phyloP scores from a whole-genome alignment of 2,888 invertebrate species.

The Pyrgus malvae region DNA sequence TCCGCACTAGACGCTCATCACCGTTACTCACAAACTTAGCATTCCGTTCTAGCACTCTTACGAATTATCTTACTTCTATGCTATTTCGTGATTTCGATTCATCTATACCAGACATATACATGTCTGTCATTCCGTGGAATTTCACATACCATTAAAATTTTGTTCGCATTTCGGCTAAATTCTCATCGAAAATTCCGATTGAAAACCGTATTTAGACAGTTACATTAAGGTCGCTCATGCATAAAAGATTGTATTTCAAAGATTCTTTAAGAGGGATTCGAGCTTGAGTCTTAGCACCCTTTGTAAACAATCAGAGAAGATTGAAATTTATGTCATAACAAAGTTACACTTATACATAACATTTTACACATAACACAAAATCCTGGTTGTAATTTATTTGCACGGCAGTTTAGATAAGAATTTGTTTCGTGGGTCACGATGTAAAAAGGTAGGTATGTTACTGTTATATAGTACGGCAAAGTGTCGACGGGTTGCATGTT shows the following conservation, averaged over 20 bases:
- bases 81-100: constrained; percentile 59
- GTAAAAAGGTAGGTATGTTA: constrained; percentile 14
- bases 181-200: constrained; percentile 43
- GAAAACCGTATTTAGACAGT: constrained; percentile 22
- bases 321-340: constrained; percentile 8
- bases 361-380: not conserved
- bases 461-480: constrained; percentile 4
- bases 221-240: constrained; percentile 26
- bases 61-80: constrained; percentile 70
- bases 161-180: constrained; percentile 43
- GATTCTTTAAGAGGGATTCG: not conserved
- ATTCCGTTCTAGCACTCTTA: constrained; percentile 57
- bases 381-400: not conserved
- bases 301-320: constrained; percentile 13
- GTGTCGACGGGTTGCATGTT: constrained; percentile 9
- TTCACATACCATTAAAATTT: constrained; percentile 46
- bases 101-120: constrained; percentile 41
- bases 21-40: constrained; percentile 64
- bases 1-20: constrained; percentile 62
- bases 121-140: constrained; percentile 26
- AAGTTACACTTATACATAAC: not conserved
- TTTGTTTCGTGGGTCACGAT: not conserved
- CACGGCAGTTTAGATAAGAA: not conserved
- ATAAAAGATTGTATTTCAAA: constrained; percentile 22
- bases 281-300: constrained; percentile 10